Percentiles rank a stretch among this genome's conserved stretches.
phyloP scores from a whole-genome alignment of 1,140 invertebrate species.

The Apis mellifera region Amel_HAv3.1 CM009933.2:9828501-9829000 shows the following conservation, averaged over 20 bases:
- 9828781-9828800: neutral
- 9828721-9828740: neutral
- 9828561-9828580: neutral
- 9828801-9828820: neutral
- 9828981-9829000: too few relatives aligned
- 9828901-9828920: conserved; percentile 1
- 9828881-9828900: neutral
- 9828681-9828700: neutral
- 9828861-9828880: neutral
- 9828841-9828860: conserved; percentile 8
- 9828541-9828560: conserved; percentile 10
- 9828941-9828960: neutral
- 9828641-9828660: conserved; percentile 5
- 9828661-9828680: conserved; percentile 5
- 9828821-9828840: neutral
- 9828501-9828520: neutral
- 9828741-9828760: neutral
- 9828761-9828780: neutral
- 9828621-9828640: conserved; percentile 4
- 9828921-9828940: neutral
- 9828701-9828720: neutral
- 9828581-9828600: conserved; percentile 5
- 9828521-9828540: neutral
- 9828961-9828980: too few relatives aligned
- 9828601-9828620: conserved; percentile 6